Evolutionary conservation across 2,888 invertebrate species (phyloP), one percentile per base, ranked within the genome.

Genomic region (Melanargia galathea): DNA sequence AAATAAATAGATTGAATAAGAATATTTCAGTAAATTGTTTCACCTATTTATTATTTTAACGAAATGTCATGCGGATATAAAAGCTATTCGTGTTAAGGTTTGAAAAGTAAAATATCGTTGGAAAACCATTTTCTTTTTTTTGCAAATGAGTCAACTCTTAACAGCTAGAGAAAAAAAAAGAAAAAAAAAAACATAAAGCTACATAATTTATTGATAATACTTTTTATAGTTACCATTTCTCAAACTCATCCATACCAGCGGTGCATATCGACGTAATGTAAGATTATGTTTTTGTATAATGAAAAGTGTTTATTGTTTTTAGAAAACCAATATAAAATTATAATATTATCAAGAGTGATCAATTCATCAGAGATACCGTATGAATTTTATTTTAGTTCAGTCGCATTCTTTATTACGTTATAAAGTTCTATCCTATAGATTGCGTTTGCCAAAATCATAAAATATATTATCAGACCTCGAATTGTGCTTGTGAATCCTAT

Each of bases 221-320:
- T 66, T 18, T 73, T 68, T 75, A 83, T 84, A 86, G 79, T 87
- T 86, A 85, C 83, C 83, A 82, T 80, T 79, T 75, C 77, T 77
- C 70, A 72, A 86, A 87, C 87, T 82, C 90, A 83, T 90, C 91
- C 91, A 87, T 87, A 89, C 91, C 91, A 91, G 91, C 82, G 91
- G 91, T 91, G 91, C 89, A 91, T 91, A 91, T 90, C 91, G 84
- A 76, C 77, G 77, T 78, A 75, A 76, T 81, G 81, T 85, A 68
- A 74, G 71, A 60, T 60, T 72, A 60, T 63, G 52, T 62, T 45
- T 75, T 76, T 78, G 78, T 72, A 72, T 75, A 73, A 79, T 82
- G 82, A 83, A 63, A 69, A 69, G 74, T 76, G 79, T 77, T 63
- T 71, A 16, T 66, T 70, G 71, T 71, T 67, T 74, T 70, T 60